Percentiles rank a stretch among this genome's conserved stretches.
Evolutionary conservation across 2,113 vertebrate genomes (phyloP).

Genomic region (Halcyon malimbica): DNA sequence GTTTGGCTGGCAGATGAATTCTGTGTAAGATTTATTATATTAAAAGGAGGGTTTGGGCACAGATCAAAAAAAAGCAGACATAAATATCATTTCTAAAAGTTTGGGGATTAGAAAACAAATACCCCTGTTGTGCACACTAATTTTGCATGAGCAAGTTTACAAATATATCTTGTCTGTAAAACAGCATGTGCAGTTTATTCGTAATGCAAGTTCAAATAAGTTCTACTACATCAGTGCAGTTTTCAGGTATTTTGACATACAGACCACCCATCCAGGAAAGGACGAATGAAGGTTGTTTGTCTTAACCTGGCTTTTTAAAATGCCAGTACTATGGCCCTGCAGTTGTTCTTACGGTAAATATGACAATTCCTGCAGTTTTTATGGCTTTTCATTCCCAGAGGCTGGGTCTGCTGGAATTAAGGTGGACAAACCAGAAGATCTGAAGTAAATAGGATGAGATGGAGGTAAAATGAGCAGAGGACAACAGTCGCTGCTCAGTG

Average conservation of each 20-base stretch:
- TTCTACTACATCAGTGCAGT: conserved; percentile 71
- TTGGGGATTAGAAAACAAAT: conserved; percentile 57
- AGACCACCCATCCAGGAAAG: conserved; percentile 37
- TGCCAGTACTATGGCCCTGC: conserved; percentile 13
- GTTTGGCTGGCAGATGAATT: conserved; percentile 74
- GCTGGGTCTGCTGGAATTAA: neutral
- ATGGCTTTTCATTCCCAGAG: neutral
- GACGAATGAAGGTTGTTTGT: conserved; percentile 28
- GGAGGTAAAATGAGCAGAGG: neutral
- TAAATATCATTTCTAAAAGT: conserved; percentile 69
- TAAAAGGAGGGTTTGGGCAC: conserved; percentile 62
- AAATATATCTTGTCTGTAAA: conserved; percentile 82
- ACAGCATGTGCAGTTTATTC: conserved; percentile 80
- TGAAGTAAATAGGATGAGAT: neutral
- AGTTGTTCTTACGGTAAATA: neutral
- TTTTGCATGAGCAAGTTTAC: conserved; percentile 84
- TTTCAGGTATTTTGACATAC: conserved; percentile 70
- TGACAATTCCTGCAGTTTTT: neutral
- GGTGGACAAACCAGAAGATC: neutral
- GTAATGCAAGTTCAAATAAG: conserved; percentile 73
- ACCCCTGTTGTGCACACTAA: conserved; percentile 75
- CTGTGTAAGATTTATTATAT: conserved; percentile 73
- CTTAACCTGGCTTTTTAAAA: conserved; percentile 43
- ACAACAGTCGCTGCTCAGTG: neutral
- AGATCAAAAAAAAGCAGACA: conserved; percentile 55